Evolutionary conservation across 2,113 vertebrate species (phyloP).

Genomic region (Salvelinus sp.): DNA sequence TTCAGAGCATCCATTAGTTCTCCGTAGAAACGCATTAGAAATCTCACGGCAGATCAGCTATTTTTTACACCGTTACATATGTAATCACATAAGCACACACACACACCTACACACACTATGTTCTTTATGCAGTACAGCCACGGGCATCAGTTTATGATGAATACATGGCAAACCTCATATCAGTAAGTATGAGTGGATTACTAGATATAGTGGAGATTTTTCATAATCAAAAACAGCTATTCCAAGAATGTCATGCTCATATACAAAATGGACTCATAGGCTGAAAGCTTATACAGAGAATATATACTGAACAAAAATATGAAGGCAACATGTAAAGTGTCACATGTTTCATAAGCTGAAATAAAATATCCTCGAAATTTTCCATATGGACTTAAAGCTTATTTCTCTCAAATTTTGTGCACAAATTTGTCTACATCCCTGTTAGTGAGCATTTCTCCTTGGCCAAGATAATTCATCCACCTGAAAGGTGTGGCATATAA

Average conservation of each 20-base stretch:
- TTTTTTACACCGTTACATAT: neutral
- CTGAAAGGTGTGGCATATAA: too few relatives aligned
- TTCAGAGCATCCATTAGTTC: neutral
- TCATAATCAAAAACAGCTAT: neutral
- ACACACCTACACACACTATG: neutral
- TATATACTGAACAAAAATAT: neutral
- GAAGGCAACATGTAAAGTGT: too few relatives aligned
- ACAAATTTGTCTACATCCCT: too few relatives aligned
- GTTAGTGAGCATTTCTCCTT: too few relatives aligned
- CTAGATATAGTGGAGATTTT: neutral
- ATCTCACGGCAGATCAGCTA: neutral
- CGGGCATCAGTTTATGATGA: neutral
- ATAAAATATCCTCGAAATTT: too few relatives aligned
- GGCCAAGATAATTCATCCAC: too few relatives aligned
- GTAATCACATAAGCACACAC: neutral
- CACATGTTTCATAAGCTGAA: too few relatives aligned
- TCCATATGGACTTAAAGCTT: too few relatives aligned
- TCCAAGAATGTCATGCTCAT: neutral
- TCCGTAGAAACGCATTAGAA: neutral
- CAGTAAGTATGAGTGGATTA: constrained; percentile 9
- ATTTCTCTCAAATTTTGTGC: too few relatives aligned
- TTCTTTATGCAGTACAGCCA: neutral
- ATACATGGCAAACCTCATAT: neutral
- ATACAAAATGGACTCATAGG: neutral
- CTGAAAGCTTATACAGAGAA: neutral